Evolutionary conservation across 2,888 invertebrate species (phyloP).

Genomic region (Capitulum mitella): DNA sequence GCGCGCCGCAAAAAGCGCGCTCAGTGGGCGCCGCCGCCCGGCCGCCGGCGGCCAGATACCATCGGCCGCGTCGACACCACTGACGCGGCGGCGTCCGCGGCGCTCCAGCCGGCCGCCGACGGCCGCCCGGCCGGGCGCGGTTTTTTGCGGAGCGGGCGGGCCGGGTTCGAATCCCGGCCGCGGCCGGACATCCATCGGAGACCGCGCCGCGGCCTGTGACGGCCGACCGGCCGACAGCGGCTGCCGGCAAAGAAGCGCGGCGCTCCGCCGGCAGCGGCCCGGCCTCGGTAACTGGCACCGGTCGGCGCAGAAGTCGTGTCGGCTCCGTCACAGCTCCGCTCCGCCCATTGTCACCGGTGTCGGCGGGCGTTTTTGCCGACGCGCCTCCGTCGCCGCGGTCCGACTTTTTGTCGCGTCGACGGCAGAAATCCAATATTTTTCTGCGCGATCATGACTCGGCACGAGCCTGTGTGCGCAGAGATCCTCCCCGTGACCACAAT

Average conservation of each 20-base stretch:
- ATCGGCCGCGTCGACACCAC: not conserved
- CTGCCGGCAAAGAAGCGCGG: too few relatives aligned
- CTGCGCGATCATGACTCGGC: not conserved
- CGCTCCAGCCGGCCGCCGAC: not conserved
- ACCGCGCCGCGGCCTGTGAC: not conserved
- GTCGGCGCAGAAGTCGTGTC: not conserved
- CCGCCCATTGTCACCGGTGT: not conserved
- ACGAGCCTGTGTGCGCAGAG: not conserved
- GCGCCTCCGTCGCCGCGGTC: not conserved
- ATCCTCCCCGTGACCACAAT: not conserved
- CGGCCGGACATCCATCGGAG: too few relatives aligned
- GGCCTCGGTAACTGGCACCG: not conserved
- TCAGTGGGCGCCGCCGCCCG: not conserved
- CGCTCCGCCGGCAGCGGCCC: not conserved
- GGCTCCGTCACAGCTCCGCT: not conserved
- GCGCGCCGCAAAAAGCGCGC: not conserved
- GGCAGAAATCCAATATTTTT: constrained; percentile 7
- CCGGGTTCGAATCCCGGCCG: too few relatives aligned
- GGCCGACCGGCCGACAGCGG: too few relatives aligned
- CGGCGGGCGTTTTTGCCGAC: not conserved
- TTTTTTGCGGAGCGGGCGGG: not conserved
- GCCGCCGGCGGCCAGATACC: not conserved
- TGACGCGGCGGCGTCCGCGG: not conserved
- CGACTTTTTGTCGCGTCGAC: not conserved
- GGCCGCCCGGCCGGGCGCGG: not conserved